A percentile compares a stretch with the other conserved stretches of the same genome.
Conservation (phyloP, 2,888 invertebrate species). For the Dicranocentrus wangi region DNA sequence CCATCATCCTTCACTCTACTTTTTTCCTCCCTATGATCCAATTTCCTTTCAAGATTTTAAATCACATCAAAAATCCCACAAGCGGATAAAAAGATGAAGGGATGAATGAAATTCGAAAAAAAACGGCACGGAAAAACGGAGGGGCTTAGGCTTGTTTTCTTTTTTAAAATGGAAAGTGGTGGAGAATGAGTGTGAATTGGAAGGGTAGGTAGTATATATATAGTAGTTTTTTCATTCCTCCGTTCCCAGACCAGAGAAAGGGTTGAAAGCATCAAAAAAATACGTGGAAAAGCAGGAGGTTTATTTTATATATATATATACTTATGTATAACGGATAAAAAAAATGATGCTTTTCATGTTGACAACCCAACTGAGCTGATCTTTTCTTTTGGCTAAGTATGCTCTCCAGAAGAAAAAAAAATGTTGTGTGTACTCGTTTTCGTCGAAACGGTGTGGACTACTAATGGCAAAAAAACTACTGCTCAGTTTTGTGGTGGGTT, state of each 20-base stretch:
- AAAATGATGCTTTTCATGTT: conserved; percentile 35
- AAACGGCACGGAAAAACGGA: conserved; percentile 26
- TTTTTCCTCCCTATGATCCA: conserved; percentile 56
- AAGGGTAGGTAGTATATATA: too few relatives aligned
- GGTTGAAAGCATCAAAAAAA: too few relatives aligned
- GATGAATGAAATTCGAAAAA: conserved; percentile 41
- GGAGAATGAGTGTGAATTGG: conserved; percentile 34
- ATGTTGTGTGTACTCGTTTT: too few relatives aligned
- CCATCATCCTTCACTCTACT: too few relatives aligned
- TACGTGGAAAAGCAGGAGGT: conserved; percentile 25
- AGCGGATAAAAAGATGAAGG: conserved; percentile 54
- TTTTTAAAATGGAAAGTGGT: conserved; percentile 43
- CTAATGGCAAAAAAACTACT: too few relatives aligned
- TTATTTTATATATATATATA: too few relatives aligned
- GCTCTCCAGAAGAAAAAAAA: not conserved
- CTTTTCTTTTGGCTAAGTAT: conserved; percentile 34
- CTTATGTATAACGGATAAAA: too few relatives aligned
- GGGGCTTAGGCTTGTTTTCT: conserved; percentile 42
- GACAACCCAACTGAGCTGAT: conserved; percentile 31
- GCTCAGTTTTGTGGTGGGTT: too few relatives aligned
- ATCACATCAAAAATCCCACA: conserved; percentile 57
- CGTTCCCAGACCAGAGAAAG: too few relatives aligned
- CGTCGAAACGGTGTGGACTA: too few relatives aligned
- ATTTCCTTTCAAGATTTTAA: conserved; percentile 48
- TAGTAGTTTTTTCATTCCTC: too few relatives aligned